Base-by-base conservation (phyloP, 2,888 invertebrate species). In the Helobdella robusta region DNA sequence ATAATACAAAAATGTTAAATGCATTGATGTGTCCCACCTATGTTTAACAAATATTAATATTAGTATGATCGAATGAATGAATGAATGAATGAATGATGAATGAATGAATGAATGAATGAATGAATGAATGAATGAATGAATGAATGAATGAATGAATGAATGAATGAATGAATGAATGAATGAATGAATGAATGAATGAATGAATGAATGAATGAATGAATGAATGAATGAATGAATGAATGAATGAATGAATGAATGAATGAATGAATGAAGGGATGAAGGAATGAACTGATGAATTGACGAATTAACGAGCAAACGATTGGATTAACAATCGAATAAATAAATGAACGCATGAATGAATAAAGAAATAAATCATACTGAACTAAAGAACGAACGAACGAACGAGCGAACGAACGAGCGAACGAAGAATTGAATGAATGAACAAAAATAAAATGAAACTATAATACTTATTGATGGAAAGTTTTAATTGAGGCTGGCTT, bases 101-200 rank as follows among this genome's bases (percentile, higher is more conserved):
- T 59, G 25, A 30, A 23, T 60, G 54, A 59, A 54, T 62, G 50
- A 62, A 32, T 62, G 48, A 52, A 32, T 62, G 62, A 52, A 32
- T 62, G n/a, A n/a, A n/a, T n/a, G n/a, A n/a, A n/a, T n/a, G n/a
- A n/a, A n/a, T n/a, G n/a, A n/a, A n/a, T n/a, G n/a, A n/a, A n/a
- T n/a, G n/a, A n/a, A n/a, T n/a, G n/a, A n/a, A n/a, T n/a, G n/a
- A n/a, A n/a, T n/a, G n/a, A n/a, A n/a, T n/a, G 62, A 52, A 30
- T 62, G 62, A 62, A 30, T 62, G 62, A 60, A 8, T 60, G 62
- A 62, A 34, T 62, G 50, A 62, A 11, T 60, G 62, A 62, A 34
- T 62, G 62, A 52, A 20, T 56, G 62, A 62, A 34, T 56, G 50
- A 62, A 34, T 52, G 52, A 52, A 30, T 62, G 62, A 52, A 34